Base-by-base conservation (phyloP, 2,888 invertebrate species). In the Eupithecia pulchellata region DNA sequence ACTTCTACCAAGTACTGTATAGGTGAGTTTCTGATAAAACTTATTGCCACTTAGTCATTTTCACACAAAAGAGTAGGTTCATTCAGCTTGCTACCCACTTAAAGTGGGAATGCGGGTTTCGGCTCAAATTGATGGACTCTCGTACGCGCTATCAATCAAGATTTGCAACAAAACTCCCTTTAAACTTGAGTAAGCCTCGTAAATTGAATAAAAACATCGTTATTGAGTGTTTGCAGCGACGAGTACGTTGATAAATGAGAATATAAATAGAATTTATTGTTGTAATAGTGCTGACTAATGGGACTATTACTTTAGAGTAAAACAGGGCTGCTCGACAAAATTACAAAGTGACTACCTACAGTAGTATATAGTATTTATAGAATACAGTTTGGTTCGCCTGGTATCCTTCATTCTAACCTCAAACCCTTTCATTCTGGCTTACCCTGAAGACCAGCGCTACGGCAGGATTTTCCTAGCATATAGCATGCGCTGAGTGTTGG, bases 81-180 rank as follows among this genome's bases (percentile, higher is more conserved):
- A 77, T 83, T 80, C 73, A 74, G 70, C 70, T 69, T 68, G 66
- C 77, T 81, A 78, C 75, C 82, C 78, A 88, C 66, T 86, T 84
- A 86, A 86, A 86, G 85, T 88, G 88, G 80, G 89, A 91, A 90
- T 89, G 81, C 85, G 84, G 86, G 84, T 86, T 86, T 84, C 78
- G 77, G 79, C 78, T 80, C 81, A 81, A 89, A 92, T 90, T 90
- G 88, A 91, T 91, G 86, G 86, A 83, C 80, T 79, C 82, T 82
- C 85, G 89, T 86, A 84, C 85, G 79, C 84, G 86, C 90, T 86
- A 91, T 92, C 90, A 91, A 92, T 92, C 91, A 92, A 89, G 91
- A 91, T 91, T 90, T 89, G 85, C 84, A 85, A 82, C 86, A 82
- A 84, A 86, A 85, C 83, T 84, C 85, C 83, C 79, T 84, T 81